Evolutionary conservation across 2,888 invertebrate species (phyloP).

Genomic region (Drosophila kanekoi): DNA sequence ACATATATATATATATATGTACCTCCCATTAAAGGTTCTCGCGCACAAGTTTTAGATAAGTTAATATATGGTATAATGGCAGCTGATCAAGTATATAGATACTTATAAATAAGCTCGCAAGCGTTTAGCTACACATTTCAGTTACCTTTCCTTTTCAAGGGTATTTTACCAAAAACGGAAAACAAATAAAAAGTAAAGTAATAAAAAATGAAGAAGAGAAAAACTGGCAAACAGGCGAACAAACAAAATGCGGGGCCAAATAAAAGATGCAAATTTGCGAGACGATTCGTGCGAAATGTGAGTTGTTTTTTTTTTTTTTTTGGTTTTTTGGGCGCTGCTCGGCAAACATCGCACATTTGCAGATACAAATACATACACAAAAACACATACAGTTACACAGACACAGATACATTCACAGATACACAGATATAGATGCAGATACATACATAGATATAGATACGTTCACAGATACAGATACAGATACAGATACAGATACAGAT

Average conservation of each 20-base stretch:
- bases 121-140: too few relatives aligned
- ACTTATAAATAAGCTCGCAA: too few relatives aligned
- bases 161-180: background rate
- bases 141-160: background rate
- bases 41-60: too few relatives aligned
- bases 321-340: constrained; percentile 56
- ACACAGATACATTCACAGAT: background rate
- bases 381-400: constrained; percentile 1
- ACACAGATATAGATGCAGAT: background rate
- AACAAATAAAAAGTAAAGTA: background rate
- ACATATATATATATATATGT: too few relatives aligned
- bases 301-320: constrained; percentile 12
- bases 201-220: constrained; percentile 22
- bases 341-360: constrained; percentile 41
- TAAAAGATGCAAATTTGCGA: constrained; percentile 68
- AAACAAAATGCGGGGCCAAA: constrained; percentile 61
- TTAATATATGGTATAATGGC: too few relatives aligned
- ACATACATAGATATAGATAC: background rate
- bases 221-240: constrained; percentile 59
- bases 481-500: too few relatives aligned
- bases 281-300: constrained; percentile 58
- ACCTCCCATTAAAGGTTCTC: too few relatives aligned
- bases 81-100: too few relatives aligned
- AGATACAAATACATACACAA: constrained; percentile 1
- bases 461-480: too few relatives aligned